Evolutionary conservation across 2,113 vertebrate genomes (phyloP), one percentile per base, ranked within the genome.

Genomic region (Sinocyclocheilus grahami): DNA sequence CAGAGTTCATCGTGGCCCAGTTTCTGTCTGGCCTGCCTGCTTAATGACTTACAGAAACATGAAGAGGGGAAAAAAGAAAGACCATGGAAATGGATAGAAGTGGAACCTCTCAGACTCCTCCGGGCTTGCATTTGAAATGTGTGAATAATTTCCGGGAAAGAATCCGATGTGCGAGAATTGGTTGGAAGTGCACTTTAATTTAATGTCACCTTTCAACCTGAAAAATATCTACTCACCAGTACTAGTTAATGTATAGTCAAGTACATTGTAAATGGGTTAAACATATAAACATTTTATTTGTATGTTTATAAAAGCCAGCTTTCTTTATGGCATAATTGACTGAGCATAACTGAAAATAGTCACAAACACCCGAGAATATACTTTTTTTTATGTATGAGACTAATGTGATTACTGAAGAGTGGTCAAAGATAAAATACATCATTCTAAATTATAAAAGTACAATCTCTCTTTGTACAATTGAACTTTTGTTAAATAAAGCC

Each of bases 1-100:
- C 33, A 42, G 81, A 53, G 39, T 48, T 37, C 69, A 71, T 27
- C 30, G 14, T 87, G 69, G 81, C 81, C 85, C 39, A 86, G 53
- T 63, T 65, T 87, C 62, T 88, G 55, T 71, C 60, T 58, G 12
- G 78, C 86, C 77, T 65, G 46, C 55, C 72, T 53, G 71, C 84
- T 62, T 37, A 81, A 78, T 78, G 72, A 83, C 24, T 63, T 74
- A 72, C 80, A 84, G 80, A 83, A 78, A 76, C 72, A 85, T 42
- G n/a, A n/a, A n/a, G n/a, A n/a, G n/a, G n/a, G n/a, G n/a, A n/a
- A n/a, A n/a, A n/a, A n/a, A n/a, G n/a, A n/a, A n/a, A n/a, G n/a
- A n/a, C n/a, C n/a, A n/a, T n/a, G n/a, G n/a, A n/a, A n/a, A n/a
- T n/a, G 67, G 69, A 83, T 78, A 37, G 18, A 78, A 58, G n/a